These are phyloP conservation scores for Laticauda colubrina DNA, from an alignment of 2,113 vertebrate genomes.

Conservation along the genomic window DNA sequence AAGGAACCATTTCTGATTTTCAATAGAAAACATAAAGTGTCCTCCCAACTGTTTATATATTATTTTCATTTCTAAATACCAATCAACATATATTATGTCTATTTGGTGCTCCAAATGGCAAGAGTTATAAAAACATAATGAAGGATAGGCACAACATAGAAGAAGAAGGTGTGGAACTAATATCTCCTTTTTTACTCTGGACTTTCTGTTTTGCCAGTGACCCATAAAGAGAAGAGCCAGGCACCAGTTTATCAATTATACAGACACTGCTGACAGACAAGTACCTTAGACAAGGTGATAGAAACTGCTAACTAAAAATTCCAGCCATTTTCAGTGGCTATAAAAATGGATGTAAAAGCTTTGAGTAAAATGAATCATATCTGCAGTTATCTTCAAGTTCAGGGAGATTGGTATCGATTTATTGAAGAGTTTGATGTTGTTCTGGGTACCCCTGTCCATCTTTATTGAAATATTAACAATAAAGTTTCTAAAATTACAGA, in stretches of 20 bases:
- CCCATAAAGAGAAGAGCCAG: constrained; percentile 64
- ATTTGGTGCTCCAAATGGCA: constrained; percentile 26
- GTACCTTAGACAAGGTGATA: constrained; percentile 56
- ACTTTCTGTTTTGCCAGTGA: constrained; percentile 73
- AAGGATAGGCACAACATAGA: constrained; percentile 54
- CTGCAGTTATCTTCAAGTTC: neutral
- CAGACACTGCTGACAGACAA: constrained; percentile 67
- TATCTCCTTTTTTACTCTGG: constrained; percentile 62
- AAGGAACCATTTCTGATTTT: neutral
- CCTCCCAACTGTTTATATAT: neutral
- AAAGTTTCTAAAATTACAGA: constrained; percentile 61
- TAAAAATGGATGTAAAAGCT: neutral
- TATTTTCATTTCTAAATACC: constrained; percentile 40
- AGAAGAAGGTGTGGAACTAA: constrained; percentile 65
- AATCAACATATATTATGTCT: constrained; percentile 41
- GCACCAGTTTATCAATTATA: constrained; percentile 65
- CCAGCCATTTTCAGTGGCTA: constrained; percentile 18
- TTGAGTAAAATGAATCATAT: neutral
- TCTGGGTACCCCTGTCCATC: neutral
- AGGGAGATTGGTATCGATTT: constrained; percentile 24
- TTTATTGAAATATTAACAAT: constrained; percentile 61
- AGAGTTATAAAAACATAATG: constrained; percentile 48
- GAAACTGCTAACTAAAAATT: constrained; percentile 47
- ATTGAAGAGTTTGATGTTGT: constrained; percentile 39
- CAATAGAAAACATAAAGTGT: neutral